phyloP scores from a whole-genome alignment of 2,113 vertebrate species.

The Morone chrysops region DNA sequence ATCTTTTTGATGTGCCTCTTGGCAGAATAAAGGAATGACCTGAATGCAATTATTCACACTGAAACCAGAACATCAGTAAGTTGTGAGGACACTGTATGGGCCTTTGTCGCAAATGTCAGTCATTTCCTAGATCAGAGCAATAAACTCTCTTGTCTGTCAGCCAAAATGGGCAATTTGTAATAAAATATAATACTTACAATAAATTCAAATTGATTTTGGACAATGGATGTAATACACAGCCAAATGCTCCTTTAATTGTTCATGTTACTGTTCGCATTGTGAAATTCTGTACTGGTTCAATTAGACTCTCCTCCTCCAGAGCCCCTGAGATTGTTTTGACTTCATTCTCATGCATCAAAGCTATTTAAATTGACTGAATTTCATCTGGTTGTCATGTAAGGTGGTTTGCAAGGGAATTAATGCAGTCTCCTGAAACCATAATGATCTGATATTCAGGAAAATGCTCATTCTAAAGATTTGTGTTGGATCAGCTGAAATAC shows the following conservation, averaged over 20 bases:
- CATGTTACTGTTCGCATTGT: constrained; percentile 24
- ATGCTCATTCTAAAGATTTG: not conserved
- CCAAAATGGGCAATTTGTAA: constrained; percentile 40
- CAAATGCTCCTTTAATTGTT: constrained; percentile 44
- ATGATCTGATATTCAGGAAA: not conserved
- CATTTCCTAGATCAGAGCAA: constrained; percentile 19
- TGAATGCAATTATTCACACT: constrained; percentile 55
- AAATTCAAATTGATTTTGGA: constrained; percentile 54
- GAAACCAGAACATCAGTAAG: constrained; percentile 31
- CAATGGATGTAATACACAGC: constrained; percentile 21
- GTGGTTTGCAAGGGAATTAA: constrained; percentile 39
- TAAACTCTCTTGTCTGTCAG: constrained; percentile 34
- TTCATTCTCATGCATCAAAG: constrained; percentile 65
- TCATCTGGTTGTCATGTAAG: constrained; percentile 39
- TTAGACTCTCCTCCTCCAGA: constrained; percentile 63
- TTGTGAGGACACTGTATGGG: constrained; percentile 10
- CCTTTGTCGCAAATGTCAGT: constrained; percentile 35
- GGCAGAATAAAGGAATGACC: constrained; percentile 39
- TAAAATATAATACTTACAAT: constrained; percentile 39
- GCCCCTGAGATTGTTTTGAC: constrained; percentile 55
- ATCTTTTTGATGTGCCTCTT: constrained; percentile 63
- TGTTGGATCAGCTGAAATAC: not conserved
- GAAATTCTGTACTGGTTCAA: constrained; percentile 64
- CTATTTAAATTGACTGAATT: constrained; percentile 62
- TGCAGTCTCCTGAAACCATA: constrained; percentile 7